Conservation (phyloP, 2,113 vertebrate genomes). For the Syngnathus floridae region DNA sequence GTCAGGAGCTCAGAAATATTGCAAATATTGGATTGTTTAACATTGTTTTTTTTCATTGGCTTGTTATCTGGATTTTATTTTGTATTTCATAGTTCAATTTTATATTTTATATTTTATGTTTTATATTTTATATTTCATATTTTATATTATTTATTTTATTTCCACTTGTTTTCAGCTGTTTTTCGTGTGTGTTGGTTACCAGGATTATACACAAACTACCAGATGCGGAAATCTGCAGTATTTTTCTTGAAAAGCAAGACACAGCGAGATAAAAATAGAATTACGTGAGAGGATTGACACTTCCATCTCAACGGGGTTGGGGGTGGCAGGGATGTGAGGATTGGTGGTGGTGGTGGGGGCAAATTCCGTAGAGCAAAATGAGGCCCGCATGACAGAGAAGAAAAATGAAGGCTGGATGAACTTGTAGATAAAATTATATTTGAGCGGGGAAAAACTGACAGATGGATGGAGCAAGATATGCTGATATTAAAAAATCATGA, state of each 20-base stretch:
- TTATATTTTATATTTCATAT: too few relatives aligned
- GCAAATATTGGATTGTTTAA: too few relatives aligned
- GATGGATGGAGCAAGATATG: slow-evolving; percentile 32
- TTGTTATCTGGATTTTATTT: not conserved
- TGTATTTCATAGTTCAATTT: too few relatives aligned
- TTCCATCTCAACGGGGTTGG: not conserved
- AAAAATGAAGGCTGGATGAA: slow-evolving; percentile 14
- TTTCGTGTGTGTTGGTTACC: not conserved
- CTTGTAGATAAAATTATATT: slow-evolving; percentile 32
- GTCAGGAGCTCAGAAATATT: too few relatives aligned
- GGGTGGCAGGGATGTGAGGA: not conserved
- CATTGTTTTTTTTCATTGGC: not conserved
- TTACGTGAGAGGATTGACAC: slow-evolving; percentile 2
- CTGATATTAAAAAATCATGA: slow-evolving; percentile 41
- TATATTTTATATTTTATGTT: too few relatives aligned
- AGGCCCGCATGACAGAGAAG: slow-evolving; percentile 6
- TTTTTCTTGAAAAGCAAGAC: slow-evolving; percentile 22
- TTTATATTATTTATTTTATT: too few relatives aligned
- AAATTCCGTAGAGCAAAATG: slow-evolving; percentile 8
- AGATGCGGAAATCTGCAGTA: slow-evolving; percentile 22
- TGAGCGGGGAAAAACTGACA: slow-evolving; percentile 25
- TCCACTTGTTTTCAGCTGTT: not conserved
- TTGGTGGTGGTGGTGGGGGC: not conserved
- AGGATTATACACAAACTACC: not conserved
- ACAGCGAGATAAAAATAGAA: slow-evolving; percentile 34